These are phyloP conservation scores for Microcebus murinus DNA, from an alignment of 2,113 vertebrate genomes.

Conservation along the genomic window DNA sequence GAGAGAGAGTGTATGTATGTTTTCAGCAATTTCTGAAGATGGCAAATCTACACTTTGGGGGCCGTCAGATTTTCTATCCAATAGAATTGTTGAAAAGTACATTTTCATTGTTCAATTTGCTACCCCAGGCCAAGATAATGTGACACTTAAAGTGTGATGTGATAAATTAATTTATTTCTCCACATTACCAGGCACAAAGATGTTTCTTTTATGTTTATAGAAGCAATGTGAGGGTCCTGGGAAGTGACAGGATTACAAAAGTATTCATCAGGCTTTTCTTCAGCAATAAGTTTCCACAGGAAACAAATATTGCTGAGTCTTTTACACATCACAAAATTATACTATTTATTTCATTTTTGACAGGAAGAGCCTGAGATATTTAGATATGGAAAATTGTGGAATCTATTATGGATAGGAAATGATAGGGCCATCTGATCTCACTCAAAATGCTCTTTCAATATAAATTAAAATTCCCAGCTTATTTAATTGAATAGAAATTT, in stretches of 20 bases:
- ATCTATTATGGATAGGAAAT: background rate
- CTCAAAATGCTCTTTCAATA: background rate
- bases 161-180: slow-evolving; percentile 85
- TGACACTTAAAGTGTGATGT: slow-evolving; percentile 79
- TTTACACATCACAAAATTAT: background rate
- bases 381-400: background rate
- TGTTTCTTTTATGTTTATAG: slow-evolving; percentile 21
- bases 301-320: slow-evolving; percentile 31
- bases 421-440: background rate
- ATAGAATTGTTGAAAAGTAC: slow-evolving; percentile 65
- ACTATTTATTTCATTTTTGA: background rate
- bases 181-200: slow-evolving; percentile 74
- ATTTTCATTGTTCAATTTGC: slow-evolving; percentile 63
- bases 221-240: background rate
- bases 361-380: background rate
- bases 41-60: slow-evolving; percentile 54
- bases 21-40: slow-evolving; percentile 52
- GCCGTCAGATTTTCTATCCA: slow-evolving; percentile 75
- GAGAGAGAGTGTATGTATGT: background rate
- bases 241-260: slow-evolving; percentile 9
- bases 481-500: background rate
- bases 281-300: slow-evolving; percentile 41
- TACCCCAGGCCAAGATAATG: slow-evolving; percentile 79
- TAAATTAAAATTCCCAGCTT: background rate
- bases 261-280: background rate